phyloP scores from a whole-genome alignment of 1,140 invertebrate genomes.

The Neotoxoptera formosana region DNA sequence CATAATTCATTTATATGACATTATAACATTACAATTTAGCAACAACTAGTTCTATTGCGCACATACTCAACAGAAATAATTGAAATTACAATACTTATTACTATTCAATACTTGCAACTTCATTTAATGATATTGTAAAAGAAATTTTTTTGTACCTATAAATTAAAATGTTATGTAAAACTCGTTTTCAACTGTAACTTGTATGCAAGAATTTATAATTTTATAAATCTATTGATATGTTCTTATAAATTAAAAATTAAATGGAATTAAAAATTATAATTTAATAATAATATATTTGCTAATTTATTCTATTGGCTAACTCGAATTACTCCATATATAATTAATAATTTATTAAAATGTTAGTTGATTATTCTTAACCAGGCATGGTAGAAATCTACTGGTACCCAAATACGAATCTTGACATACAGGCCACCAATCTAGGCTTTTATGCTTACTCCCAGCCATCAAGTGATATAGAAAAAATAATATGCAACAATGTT shows the following conservation, averaged over 20 bases:
- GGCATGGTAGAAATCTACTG: background rate
- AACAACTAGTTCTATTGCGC: background rate
- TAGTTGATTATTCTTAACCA: background rate
- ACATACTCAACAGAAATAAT: background rate
- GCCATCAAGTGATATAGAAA: background rate
- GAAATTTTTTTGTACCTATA: constrained; percentile 18
- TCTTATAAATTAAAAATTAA: constrained; percentile 45
- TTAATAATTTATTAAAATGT: background rate
- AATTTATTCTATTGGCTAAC: background rate
- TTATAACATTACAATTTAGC: background rate
- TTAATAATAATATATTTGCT: background rate
- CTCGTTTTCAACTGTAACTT: constrained; percentile 26
- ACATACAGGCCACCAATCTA: background rate
- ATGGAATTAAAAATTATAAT: constrained; percentile 16
- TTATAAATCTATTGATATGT: constrained; percentile 42
- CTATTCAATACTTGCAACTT: background rate
- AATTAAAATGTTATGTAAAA: background rate
- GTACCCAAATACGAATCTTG: background rate
- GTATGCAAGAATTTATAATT: constrained; percentile 45
- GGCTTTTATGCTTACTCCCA: background rate
- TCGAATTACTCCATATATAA: background rate
- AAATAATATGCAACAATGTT: background rate
- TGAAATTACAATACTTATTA: background rate
- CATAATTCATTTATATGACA: background rate
- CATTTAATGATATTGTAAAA: constrained; percentile 13